Evolutionary conservation across 1,140 invertebrate species (phyloP).

Genomic region (Mycetomoellerius zeteki): DNA sequence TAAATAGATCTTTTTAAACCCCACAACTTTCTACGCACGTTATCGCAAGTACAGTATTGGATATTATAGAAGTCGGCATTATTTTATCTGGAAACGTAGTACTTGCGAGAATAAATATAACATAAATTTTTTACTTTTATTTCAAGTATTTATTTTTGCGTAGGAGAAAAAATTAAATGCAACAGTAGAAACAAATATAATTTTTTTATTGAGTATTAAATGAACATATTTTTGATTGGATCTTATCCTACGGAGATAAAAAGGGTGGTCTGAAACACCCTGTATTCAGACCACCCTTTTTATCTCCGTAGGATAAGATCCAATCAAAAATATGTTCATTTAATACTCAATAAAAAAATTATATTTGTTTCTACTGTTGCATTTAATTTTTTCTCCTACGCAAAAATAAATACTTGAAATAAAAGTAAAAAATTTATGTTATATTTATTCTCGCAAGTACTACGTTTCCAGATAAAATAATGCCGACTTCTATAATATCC

Average conservation of each 20-base stretch:
- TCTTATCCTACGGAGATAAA: too few species aligned
- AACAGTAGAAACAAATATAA: not conserved
- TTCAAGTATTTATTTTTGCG: not conserved
- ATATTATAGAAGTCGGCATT: not conserved
- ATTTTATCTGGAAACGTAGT: not conserved
- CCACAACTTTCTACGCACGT: too few species aligned
- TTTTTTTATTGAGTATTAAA: not conserved
- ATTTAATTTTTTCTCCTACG: too few species aligned
- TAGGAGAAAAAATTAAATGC: too few species aligned
- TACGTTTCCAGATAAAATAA: not conserved
- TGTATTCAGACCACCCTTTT: too few species aligned
- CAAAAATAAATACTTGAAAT: not conserved
- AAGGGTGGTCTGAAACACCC: too few species aligned
- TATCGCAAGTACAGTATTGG: not conserved
- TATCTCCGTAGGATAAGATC: too few species aligned
- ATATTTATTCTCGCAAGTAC: not conserved
- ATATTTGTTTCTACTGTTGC: not conserved
- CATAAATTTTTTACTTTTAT: not conserved
- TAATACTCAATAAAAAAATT: not conserved
- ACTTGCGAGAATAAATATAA: not conserved
- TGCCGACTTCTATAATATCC: not conserved
- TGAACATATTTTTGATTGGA: too few species aligned
- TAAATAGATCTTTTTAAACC: too few species aligned
- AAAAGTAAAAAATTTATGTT: not conserved
- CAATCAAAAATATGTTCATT: too few species aligned